Conservation (phyloP, 2,797 vertebrate species). For the Thamnophis elegans region DNA sequence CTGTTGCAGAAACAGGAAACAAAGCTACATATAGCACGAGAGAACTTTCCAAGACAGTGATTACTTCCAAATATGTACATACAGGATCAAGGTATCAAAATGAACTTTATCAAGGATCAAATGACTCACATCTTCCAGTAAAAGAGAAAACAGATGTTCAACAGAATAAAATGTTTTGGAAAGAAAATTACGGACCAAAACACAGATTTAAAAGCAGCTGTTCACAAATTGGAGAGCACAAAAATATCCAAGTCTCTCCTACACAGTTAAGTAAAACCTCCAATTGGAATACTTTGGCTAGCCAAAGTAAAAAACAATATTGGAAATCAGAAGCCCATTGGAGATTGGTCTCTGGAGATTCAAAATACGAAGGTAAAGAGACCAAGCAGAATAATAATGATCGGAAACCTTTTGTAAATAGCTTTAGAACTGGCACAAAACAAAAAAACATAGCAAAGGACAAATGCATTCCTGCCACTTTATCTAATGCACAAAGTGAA, state of each 20-base stretch:
- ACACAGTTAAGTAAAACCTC: neutral
- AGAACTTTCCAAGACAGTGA: neutral
- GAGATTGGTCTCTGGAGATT: neutral
- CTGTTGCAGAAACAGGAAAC: neutral
- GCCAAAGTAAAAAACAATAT: neutral
- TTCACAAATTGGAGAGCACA: neutral
- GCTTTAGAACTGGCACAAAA: neutral
- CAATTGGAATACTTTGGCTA: neutral
- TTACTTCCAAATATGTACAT: neutral
- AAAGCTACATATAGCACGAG: neutral
- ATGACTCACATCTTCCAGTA: neutral
- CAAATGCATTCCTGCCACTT: neutral
- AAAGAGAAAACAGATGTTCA: neutral
- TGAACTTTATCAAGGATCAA: neutral
- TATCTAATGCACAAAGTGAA: neutral
- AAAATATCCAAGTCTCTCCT: neutral
- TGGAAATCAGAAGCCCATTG: neutral
- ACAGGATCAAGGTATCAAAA: neutral
- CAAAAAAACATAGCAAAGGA: conserved; percentile 11
- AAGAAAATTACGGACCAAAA: neutral
- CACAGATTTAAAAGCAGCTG: neutral
- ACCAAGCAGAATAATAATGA: neutral
- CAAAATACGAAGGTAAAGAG: neutral
- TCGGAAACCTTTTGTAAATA: neutral
- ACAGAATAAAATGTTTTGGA: neutral